A percentile compares a stretch with the other conserved stretches of the same genome.
phyloP scores from a whole-genome alignment of 2,797 vertebrate genomes.

The Apodemus agrarius region DNA sequence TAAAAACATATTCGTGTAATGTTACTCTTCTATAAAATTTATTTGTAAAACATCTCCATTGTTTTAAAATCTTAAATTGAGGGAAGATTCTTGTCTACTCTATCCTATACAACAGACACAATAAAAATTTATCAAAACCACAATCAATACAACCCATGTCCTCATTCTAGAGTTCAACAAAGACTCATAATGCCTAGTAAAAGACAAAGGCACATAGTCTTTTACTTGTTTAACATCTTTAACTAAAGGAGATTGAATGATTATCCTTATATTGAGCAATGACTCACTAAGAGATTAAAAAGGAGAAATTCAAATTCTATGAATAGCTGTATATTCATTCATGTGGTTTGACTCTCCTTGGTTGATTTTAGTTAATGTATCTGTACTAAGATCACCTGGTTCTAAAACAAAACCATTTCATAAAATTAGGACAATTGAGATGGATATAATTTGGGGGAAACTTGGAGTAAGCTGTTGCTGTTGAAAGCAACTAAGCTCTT shows the following conservation, averaged over 20 bases:
- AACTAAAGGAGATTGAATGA: background rate
- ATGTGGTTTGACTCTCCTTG: background rate
- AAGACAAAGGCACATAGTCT: background rate
- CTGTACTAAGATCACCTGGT: background rate
- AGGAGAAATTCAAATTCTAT: background rate
- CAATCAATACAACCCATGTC: background rate
- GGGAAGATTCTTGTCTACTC: background rate
- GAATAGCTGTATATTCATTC: background rate
- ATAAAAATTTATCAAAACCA: background rate
- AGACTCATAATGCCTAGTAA: background rate
- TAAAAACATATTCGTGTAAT: background rate
- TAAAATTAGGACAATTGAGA: background rate
- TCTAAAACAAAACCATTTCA: constrained; percentile 36
- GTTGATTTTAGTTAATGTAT: background rate
- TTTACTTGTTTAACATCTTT: background rate
- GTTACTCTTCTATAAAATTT: background rate
- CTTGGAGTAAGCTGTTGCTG: background rate
- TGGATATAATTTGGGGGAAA: constrained; percentile 2
- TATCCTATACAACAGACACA: background rate
- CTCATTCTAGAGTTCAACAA: background rate
- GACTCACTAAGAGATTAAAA: background rate
- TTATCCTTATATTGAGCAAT: background rate
- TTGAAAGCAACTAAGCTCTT: background rate
- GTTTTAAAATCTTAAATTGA: background rate
- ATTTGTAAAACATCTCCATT: background rate